Evolutionary conservation across 2,797 vertebrate genomes (phyloP).

Genomic region (Phyllotis vaccarum): DNA sequence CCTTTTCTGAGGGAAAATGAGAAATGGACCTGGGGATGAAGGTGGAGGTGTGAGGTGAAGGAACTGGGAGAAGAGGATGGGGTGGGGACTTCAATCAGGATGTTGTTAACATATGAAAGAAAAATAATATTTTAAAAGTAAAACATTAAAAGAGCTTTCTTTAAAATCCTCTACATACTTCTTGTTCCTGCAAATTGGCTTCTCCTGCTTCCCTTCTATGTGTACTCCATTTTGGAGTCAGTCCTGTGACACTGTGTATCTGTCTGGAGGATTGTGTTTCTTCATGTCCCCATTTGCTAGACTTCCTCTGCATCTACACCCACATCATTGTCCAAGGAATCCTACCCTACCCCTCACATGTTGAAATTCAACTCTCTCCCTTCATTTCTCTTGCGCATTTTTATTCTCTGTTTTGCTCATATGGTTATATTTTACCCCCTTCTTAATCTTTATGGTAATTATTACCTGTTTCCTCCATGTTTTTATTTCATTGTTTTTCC

Average conservation of each 20-base stretch:
- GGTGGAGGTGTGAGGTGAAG: not conserved
- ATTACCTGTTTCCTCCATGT: not conserved
- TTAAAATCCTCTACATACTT: not conserved
- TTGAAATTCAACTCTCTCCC: not conserved
- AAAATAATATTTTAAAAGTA: not conserved
- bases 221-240: not conserved
- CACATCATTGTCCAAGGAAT: not conserved
- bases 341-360: too few species aligned
- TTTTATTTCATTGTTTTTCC: not conserved
- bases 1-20: not conserved
- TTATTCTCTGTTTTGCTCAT: not conserved
- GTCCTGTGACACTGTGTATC: fast-evolving
- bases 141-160: not conserved
- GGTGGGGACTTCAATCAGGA: not conserved
- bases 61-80: not conserved
- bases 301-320: fast-evolving
- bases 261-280: not conserved
- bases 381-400: too few species aligned
- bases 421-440: not conserved
- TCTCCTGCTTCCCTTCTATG: not conserved
- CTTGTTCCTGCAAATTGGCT: not conserved
- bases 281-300: fast-evolving
- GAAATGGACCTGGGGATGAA: not conserved
- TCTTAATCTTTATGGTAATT: not conserved
- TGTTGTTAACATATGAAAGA: not conserved